phyloP scores from a whole-genome alignment of 2,888 invertebrate genomes.

The Conistra vaccinii region DNA sequence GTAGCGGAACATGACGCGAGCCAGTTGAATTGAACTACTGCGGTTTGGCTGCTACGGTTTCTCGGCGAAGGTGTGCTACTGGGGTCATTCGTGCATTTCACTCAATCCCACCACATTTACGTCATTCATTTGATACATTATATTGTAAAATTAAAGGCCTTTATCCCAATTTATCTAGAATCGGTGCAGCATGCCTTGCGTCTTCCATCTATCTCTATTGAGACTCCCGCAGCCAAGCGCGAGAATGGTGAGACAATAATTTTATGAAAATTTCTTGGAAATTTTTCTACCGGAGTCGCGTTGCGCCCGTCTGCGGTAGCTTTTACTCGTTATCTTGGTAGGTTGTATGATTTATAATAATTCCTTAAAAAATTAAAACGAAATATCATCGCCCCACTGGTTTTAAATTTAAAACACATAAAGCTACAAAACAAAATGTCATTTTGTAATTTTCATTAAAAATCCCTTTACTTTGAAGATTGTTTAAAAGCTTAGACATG shows the following conservation, averaged over 20 bases:
- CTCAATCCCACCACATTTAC: not conserved
- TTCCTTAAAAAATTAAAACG: constrained; percentile 21
- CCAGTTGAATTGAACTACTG: too few relatives aligned
- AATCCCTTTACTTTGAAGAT: constrained; percentile 37
- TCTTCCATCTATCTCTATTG: not conserved
- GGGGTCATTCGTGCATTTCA: not conserved
- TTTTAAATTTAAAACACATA: constrained; percentile 29
- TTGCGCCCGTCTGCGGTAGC: not conserved
- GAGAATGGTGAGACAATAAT: too few relatives aligned
- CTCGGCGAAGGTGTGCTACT: too few relatives aligned
- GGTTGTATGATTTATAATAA: not conserved
- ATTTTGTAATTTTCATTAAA: constrained; percentile 14
- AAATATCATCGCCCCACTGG: not conserved
- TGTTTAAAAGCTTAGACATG: constrained; percentile 11
- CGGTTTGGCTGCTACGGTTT: too few relatives aligned
- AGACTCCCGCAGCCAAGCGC: not conserved
- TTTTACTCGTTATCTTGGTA: not conserved
- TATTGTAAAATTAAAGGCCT: not conserved
- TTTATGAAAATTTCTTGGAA: not conserved
- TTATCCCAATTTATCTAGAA: not conserved
- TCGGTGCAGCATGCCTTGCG: not conserved
- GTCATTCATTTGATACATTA: not conserved
- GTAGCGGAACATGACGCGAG: too few relatives aligned
- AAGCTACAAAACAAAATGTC: constrained; percentile 20
- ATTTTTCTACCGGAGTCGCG: too few relatives aligned